phyloP scores from a whole-genome alignment of 2,797 vertebrate genomes.

The Lepidocolaptes lacrymiger region DNA sequence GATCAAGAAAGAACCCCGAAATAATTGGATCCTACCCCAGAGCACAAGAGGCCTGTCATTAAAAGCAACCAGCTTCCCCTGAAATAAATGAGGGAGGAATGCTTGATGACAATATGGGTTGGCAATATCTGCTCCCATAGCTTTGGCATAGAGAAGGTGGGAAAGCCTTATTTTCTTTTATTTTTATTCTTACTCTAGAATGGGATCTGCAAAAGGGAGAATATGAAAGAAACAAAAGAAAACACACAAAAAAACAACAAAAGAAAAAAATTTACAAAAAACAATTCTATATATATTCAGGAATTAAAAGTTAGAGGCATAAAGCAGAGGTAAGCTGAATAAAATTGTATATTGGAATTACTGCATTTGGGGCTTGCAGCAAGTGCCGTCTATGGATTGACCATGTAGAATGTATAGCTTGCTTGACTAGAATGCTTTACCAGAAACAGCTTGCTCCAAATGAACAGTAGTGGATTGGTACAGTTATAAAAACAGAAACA shows the following conservation, averaged over 20 bases:
- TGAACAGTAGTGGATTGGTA: slow-evolving; percentile 70
- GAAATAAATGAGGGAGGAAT: slow-evolving; percentile 66
- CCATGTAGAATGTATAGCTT: slow-evolving; percentile 72
- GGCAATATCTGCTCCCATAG: slow-evolving; percentile 78
- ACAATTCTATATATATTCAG: slow-evolving; percentile 60
- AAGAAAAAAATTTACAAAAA: slow-evolving; percentile 10
- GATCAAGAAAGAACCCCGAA: slow-evolving; percentile 61
- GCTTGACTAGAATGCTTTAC: slow-evolving; percentile 69
- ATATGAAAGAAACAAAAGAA: slow-evolving; percentile 44
- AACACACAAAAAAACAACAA: not conserved
- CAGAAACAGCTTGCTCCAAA: slow-evolving; percentile 72
- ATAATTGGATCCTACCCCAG: slow-evolving; percentile 72
- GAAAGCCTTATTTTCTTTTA: slow-evolving; percentile 63
- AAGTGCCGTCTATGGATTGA: slow-evolving; percentile 63
- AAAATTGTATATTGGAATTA: slow-evolving; percentile 65
- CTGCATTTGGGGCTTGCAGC: slow-evolving; percentile 71
- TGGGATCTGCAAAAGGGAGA: slow-evolving; percentile 71
- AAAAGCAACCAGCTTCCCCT: slow-evolving; percentile 75
- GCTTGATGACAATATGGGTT: slow-evolving; percentile 82
- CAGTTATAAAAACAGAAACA: slow-evolving; percentile 66
- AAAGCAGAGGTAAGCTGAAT: slow-evolving; percentile 60
- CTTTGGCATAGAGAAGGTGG: slow-evolving; percentile 75
- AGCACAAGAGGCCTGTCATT: slow-evolving; percentile 78
- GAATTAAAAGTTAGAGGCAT: slow-evolving; percentile 67
- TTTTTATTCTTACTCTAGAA: slow-evolving; percentile 59